These are phyloP conservation scores for Cenopis cana DNA, from an alignment of 2,888 invertebrate species.

Conservation along the genomic window DNA sequence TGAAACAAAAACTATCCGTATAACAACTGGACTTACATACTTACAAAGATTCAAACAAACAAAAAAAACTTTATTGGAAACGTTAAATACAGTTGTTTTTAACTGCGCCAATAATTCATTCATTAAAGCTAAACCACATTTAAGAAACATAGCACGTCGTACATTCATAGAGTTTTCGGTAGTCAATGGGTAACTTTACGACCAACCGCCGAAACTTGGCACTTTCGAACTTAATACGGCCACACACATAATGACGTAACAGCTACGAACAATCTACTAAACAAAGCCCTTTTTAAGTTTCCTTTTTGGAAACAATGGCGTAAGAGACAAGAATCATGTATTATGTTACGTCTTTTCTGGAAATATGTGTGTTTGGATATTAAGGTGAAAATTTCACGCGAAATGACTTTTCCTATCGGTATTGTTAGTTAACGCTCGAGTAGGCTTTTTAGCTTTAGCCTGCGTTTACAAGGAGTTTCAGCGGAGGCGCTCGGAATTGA, in stretches of 20 bases:
- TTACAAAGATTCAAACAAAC: too few relatives aligned
- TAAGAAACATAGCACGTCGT: conserved; percentile 30
- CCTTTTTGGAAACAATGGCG: background rate
- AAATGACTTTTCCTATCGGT: conserved; percentile 8
- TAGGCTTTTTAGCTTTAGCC: background rate
- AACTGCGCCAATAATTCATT: background rate
- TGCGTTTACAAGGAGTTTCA: background rate
- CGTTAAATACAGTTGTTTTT: too few relatives aligned
- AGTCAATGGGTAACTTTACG: conserved; percentile 36
- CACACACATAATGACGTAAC: background rate
- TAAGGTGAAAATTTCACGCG: conserved; percentile 17
- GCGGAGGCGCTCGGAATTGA: too few relatives aligned
- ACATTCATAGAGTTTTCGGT: conserved; percentile 26
- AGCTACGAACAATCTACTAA: background rate
- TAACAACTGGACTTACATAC: too few relatives aligned
- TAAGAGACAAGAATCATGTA: background rate
- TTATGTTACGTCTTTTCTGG: background rate
- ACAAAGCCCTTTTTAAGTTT: background rate
- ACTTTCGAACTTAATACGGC: background rate
- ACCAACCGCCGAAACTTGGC: conserved; percentile 16
- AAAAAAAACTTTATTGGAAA: too few relatives aligned
- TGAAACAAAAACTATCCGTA: too few relatives aligned
- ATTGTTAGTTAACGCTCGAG: conserved; percentile 24
- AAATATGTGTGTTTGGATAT: background rate
- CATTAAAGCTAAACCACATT: conserved; percentile 17